Evolutionary conservation across 2,888 invertebrate genomes (phyloP), one percentile per base, ranked within the genome.

Genomic region (Volucella bombylans): DNA sequence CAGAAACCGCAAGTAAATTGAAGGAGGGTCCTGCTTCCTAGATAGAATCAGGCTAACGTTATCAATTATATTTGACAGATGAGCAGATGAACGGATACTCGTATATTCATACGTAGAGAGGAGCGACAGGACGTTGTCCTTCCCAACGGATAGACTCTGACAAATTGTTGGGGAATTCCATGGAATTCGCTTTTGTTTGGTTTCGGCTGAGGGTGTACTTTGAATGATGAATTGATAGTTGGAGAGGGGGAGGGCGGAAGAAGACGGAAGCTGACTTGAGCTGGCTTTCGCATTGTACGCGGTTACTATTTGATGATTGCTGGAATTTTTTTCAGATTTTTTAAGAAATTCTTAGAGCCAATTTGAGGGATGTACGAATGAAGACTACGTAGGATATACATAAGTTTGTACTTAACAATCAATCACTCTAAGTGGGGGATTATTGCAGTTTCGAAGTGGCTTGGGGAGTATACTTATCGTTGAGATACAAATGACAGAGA

Each of bases 21-120:
- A 52, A 12, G 47, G 38, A 41, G 8, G 38, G 41, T 10, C 9
- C 62, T 14, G 14, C n/a, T n/a, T 14, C 49, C 14, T 14, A 6
- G 50, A 67, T 14, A 50, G 39, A 38, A 43, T 39, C 39, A 78
- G 47, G 49, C 45, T 15, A 59, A 59, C 82, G 71, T 74, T 74
- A 83, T 83, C 82, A 83, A 83, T 83, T 83, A 79, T 65, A 74
- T 79, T 79, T 83, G 79, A 83, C 79, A 83, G 79, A 83, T 79
- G 73, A 69, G 68, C 73, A 74, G 74, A 73, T 80, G 52, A 65
- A 47, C 72, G 12, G 67, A 78, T 68, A 2, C 3, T 23, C 18
- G 18, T 23, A 78, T 72, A 68, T 72, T 31, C 31, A 6, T 31
- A 1, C 31, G 41, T 78, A 52, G 39, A 73, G 45, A 54, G 52